These are phyloP conservation scores for Ridgeia piscesae DNA, from an alignment of 1,140 invertebrate genomes.

Conservation along the genomic window DNA sequence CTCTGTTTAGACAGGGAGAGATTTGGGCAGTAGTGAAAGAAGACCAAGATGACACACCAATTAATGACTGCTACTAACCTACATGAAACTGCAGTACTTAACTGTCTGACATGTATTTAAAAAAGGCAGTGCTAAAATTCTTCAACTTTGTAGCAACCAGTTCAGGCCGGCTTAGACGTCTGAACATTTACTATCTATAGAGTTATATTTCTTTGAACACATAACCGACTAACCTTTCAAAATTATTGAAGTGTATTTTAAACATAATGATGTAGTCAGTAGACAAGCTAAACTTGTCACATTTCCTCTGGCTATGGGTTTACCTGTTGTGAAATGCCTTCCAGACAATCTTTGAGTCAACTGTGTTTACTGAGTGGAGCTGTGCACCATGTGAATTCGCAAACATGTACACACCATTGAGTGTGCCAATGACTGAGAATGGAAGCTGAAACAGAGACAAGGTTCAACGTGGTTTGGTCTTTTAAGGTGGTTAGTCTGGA, in stretches of 20 bases:
- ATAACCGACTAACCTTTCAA: not conserved
- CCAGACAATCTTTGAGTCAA: slow-evolving; percentile 74
- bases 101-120: not conserved
- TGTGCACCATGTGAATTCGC: slow-evolving; percentile 71
- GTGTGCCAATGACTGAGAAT: slow-evolving; percentile 76
- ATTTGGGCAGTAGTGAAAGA: too few relatives aligned
- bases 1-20: too few relatives aligned
- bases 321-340: slow-evolving; percentile 71
- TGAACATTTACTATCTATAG: not conserved
- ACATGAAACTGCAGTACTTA: not conserved
- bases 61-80: not conserved
- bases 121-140: not conserved
- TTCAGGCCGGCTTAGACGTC: not conserved
- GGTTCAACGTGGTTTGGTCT: too few relatives aligned
- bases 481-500: too few relatives aligned
- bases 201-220: not conserved
- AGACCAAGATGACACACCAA: not conserved
- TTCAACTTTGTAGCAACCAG: not conserved
- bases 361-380: slow-evolving; percentile 67
- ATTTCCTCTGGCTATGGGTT: slow-evolving; percentile 20
- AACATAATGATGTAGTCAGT: too few relatives aligned
- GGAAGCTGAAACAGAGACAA: slow-evolving; percentile 65
- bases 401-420: slow-evolving; percentile 84
- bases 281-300: not conserved
- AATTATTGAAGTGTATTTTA: not conserved